Conservation (phyloP, 1,140 invertebrate species). For the Drosophila erecta region DNA sequence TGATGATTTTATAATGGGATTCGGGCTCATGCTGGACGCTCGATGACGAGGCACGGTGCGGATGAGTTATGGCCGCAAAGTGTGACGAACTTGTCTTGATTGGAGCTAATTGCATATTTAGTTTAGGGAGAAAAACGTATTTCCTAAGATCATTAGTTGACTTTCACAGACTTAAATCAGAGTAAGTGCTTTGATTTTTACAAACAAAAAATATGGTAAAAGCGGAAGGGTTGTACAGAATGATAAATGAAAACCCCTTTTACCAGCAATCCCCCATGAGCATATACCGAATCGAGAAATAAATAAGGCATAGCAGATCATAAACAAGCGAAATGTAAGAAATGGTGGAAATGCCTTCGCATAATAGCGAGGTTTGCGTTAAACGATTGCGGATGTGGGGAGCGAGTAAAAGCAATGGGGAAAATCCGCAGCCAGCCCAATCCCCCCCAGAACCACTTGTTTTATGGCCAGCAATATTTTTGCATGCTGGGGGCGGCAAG, state of each 20-base stretch:
- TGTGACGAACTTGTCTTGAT: conserved; percentile 26
- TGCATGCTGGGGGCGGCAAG: conserved; percentile 38
- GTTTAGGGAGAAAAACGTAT: conserved; percentile 1
- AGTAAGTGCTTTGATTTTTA: too few relatives aligned
- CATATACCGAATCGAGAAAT: background rate
- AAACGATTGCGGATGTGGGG: conserved; percentile 19
- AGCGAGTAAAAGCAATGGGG: conserved; percentile 21
- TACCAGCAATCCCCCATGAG: conserved; percentile 1
- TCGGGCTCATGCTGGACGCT: conserved; percentile 1
- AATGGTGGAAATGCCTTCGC: conserved; percentile 25
- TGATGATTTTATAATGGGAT: conserved; percentile 66
- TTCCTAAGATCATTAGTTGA: background rate
- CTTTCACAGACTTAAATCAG: too few relatives aligned
- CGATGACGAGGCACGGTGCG: conserved; percentile 35
- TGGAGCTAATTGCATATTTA: conserved; percentile 14
- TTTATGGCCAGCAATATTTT: conserved; percentile 75
- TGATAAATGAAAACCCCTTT: background rate
- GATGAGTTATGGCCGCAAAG: conserved; percentile 12
- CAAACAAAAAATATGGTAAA: too few relatives aligned
- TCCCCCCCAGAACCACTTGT: conserved; percentile 58
- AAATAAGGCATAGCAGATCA: background rate
- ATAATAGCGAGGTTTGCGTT: conserved; percentile 26
- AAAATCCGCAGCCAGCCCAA: conserved; percentile 19
- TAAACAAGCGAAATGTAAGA: conserved; percentile 6
- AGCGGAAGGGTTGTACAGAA: background rate